Base-by-base conservation (phyloP, 2,113 vertebrate species). In the Sorex fumeus region DNA sequence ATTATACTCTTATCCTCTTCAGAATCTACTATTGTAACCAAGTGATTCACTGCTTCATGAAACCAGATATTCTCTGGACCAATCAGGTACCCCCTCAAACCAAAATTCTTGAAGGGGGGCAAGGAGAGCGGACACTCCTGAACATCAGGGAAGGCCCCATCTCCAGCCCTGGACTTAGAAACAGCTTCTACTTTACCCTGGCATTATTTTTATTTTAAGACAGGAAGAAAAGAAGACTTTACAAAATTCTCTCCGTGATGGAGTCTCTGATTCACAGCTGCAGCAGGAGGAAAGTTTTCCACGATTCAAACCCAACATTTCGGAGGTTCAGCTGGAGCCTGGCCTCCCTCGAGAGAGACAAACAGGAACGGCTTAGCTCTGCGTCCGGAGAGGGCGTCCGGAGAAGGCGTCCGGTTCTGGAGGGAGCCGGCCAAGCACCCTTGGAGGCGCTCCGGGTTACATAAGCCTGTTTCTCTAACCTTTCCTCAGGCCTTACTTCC, bases 381-480 rank as follows among this genome's bases (percentile, higher is more conserved):
- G 60, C n/a, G 84, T 4, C 16, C 18, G 0, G 34, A 70, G 88
- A 30, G 45, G 12, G 74, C 71, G 83, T 30, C 45, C 72, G 82
- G 75, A n/a, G n/a, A n/a, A n/a, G n/a, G n/a, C 76, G 83, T 30
- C 45, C 72, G 82, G 75, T 82, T 87, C 62, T 25, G 2, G 45
- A 53, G 60, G 78, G 62, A 28, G 79, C 53, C n/a, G 28, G 92
- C 88, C 92, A 47, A 32, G 70, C 47, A 69, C 19, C 57, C 70
- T 30, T 47, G 0, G 11, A 30, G 66, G 60, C n/a, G 88, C 85
- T 82, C 91, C 89, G 67, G 88, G 84, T 95, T 94, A 94, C 11
- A 88, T 77, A 95, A 96, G 6, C 21, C 86, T 83, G 67, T 91
- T 96, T 83, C 95, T 81, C 93, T 92, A 84, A 95, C 84, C 91